Evolutionary conservation across 2,888 invertebrate genomes (phyloP).

Genomic region (Lutraria lutraria): DNA sequence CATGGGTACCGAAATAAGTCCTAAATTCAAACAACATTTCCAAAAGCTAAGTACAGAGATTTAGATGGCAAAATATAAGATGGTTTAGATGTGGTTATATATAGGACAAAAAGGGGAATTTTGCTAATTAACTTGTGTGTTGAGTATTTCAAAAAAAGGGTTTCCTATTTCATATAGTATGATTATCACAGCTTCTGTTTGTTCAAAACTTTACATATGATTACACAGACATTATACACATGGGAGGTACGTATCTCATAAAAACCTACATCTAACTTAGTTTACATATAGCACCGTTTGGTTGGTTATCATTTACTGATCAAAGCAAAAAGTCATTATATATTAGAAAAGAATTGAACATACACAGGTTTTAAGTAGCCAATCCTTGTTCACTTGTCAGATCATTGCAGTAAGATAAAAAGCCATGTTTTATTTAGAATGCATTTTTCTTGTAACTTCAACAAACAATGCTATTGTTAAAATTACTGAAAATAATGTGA

Average conservation of each 20-base stretch:
- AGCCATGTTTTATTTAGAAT: not conserved
- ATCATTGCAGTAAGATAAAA: not conserved
- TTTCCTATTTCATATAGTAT: conserved; percentile 48
- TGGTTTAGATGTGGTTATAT: not conserved
- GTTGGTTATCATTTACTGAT: conserved; percentile 42
- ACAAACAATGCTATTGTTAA: not conserved
- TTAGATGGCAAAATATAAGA: conserved; percentile 3
- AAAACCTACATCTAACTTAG: conserved; percentile 48
- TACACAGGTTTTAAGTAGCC: conserved; percentile 13
- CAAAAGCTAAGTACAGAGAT: conserved; percentile 12
- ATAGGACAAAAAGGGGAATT: conserved; percentile 26
- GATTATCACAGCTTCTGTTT: conserved; percentile 60
- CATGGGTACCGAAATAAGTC: not conserved
- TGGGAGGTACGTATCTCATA: conserved; percentile 46
- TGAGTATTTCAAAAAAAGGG: conserved; percentile 50
- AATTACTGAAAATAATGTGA: not conserved
- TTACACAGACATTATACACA: conserved; percentile 44
- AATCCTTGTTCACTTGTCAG: not conserved
- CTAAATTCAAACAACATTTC: not conserved
- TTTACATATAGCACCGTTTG: conserved; percentile 56
- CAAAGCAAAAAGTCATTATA: conserved; percentile 34
- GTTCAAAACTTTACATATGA: conserved; percentile 49
- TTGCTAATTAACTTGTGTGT: conserved; percentile 26
- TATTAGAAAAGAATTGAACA: conserved; percentile 29
- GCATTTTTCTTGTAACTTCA: too few relatives aligned